phyloP scores from a whole-genome alignment of 2,113 vertebrate genomes.

The Seriola rivoliana region DNA sequence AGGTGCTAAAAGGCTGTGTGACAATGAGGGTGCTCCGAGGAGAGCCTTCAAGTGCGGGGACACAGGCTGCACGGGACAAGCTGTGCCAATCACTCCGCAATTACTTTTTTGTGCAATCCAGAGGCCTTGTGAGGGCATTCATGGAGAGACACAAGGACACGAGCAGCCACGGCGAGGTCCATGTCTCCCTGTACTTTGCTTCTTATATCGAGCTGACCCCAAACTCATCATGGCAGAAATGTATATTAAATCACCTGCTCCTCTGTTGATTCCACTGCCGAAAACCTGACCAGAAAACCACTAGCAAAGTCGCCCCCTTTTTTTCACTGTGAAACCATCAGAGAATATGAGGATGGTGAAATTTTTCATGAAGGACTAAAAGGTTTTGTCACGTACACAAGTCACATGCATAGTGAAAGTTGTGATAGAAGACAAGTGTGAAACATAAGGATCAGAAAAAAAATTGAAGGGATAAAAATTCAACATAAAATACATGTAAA shows the following conservation, averaged over 20 bases:
- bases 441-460: background rate
- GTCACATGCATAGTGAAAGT: background rate
- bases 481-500: background rate
- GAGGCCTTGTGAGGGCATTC: slow-evolving; percentile 77
- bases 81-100: slow-evolving; percentile 91
- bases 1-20: slow-evolving; percentile 96
- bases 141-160: slow-evolving; percentile 72
- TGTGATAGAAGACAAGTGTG: background rate
- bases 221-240: slow-evolving; percentile 33
- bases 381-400: background rate
- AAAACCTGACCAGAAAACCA: slow-evolving; percentile 19
- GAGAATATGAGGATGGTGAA: background rate
- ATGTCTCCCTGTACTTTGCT: slow-evolving; percentile 42
- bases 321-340: background rate
- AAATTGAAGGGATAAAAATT: background rate
- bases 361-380: slow-evolving; percentile 8
- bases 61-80: slow-evolving; percentile 87
- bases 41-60: slow-evolving; percentile 84
- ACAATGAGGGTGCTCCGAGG: slow-evolving; percentile 89
- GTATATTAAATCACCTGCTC: slow-evolving; percentile 49
- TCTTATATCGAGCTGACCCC: slow-evolving; percentile 49
- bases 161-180: slow-evolving; percentile 32
- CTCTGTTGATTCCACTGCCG: slow-evolving; percentile 8
- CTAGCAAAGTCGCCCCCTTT: background rate
- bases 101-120: slow-evolving; percentile 78